These are phyloP conservation scores for Saimiri boliviensis DNA, from an alignment of 2,113 vertebrate genomes.

Conservation along the genomic window DNA sequence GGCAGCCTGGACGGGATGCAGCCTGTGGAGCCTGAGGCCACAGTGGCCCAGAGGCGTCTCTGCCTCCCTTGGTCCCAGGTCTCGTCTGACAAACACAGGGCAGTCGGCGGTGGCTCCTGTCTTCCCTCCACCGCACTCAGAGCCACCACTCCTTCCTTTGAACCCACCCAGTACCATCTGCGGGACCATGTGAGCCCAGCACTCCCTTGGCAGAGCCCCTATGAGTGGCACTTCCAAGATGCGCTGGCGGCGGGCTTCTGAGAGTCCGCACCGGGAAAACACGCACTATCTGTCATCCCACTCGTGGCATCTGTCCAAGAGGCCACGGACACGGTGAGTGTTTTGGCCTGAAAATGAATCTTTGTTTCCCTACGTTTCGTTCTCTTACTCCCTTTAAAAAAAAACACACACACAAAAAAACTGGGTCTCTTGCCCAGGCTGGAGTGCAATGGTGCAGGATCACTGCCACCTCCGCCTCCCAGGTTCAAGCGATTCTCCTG, in stretches of 20 bases:
- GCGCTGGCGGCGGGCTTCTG: background rate
- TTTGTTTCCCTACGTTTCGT: background rate
- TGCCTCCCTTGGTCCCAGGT: background rate
- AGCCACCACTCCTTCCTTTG: background rate
- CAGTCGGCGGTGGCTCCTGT: background rate
- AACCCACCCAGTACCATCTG: slow-evolving; percentile 6
- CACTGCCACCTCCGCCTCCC: no score
- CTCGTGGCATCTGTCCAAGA: slow-evolving; percentile 1
- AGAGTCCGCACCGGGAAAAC: background rate
- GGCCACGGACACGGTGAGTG: background rate
- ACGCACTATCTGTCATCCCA: slow-evolving; percentile 41
- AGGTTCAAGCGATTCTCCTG: background rate
- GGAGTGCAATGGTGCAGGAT: background rate
- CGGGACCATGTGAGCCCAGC: slow-evolving; percentile 19
- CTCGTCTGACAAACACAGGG: background rate
- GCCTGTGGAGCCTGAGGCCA: accelerated
- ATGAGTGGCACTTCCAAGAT: background rate
- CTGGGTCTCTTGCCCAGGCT: background rate
- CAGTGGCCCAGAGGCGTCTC: background rate
- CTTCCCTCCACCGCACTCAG: background rate
- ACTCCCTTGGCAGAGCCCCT: slow-evolving; percentile 34
- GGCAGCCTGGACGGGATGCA: background rate
- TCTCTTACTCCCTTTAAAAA: no score
- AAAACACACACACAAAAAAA: no score
- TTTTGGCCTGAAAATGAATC: slow-evolving; percentile 45